Base-by-base conservation (phyloP, 2,888 invertebrate species). In the Alviniconcha strummeri region DNA sequence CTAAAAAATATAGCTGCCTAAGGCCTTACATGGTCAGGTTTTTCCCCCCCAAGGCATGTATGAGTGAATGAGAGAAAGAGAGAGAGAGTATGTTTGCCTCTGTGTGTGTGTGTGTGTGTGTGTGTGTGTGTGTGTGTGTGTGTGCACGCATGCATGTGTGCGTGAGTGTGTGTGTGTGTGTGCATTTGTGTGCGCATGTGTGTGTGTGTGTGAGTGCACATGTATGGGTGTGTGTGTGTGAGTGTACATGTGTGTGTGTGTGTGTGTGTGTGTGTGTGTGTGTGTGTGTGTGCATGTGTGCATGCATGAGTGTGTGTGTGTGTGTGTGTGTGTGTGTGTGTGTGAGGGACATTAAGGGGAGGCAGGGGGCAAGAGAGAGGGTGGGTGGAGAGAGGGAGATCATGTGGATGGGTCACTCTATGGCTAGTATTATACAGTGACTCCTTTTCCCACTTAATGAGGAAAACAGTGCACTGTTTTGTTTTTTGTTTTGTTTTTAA, bases 261-360 rank as follows among this genome's bases (percentile, higher is more conserved):
- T 17, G n/a, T 69, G 3, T 69, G 17, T 69, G 69, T 69, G 36
- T 36, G 36, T 19, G 69, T 69, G 69, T 13, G 15, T 17, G n/a
- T 69, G 69, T n/a, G n/a, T 75, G 75, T 52, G 9, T 75, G 75
- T 75, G 52, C 9, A 9, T 52, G 36, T 36, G 36, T 36, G 36
- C 36, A 36, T 3, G 36, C 36, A 1, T 1, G 52, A 3, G 75
- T n/a, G 75, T n/a, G 19, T 1, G 52, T 9, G 75, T n/a, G 75
- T n/a, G 75, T 64, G 79, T 79, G 56, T 64, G 64, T 57, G 54
- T 75, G 75, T 52, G 75, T 75, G 75, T 75, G 75, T 75, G 75
- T 75, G 19, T 71, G 17, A 6, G 71, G n/a, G 71, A 19, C 19
- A 64, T 64, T 60, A 19, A 9, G 60, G 19, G 79, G 19, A 19